A percentile compares a stretch with the other conserved stretches of the same genome.
These are phyloP conservation scores for Calliopsis andreniformis DNA, from an alignment of 1,140 invertebrate species.

Conservation along the genomic window DNA sequence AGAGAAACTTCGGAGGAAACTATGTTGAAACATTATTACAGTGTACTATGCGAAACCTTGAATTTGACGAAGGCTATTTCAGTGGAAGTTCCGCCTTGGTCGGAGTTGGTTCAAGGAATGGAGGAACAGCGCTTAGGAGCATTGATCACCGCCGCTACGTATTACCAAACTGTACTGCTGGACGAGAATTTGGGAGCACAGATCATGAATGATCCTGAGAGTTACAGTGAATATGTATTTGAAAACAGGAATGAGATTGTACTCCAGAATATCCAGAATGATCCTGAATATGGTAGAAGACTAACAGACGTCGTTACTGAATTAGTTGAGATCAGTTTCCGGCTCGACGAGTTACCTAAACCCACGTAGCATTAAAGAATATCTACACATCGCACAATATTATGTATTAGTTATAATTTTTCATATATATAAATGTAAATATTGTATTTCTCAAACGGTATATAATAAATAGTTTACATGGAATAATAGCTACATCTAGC, in stretches of 20 bases:
- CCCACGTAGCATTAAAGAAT: slow-evolving; percentile 41
- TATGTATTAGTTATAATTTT: neutral
- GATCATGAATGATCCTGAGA: slow-evolving; percentile 59
- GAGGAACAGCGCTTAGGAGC: slow-evolving; percentile 75
- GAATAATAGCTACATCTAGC: neutral
- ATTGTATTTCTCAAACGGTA: neutral
- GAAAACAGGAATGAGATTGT: slow-evolving; percentile 63
- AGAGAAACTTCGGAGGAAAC: slow-evolving; percentile 62
- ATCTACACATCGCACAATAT: neutral
- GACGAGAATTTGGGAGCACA: slow-evolving; percentile 61
- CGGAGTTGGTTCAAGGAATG: slow-evolving; percentile 68
- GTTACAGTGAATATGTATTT: slow-evolving; percentile 68
- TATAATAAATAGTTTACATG: neutral
- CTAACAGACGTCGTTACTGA: slow-evolving; percentile 70
- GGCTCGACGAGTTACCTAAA: slow-evolving; percentile 58
- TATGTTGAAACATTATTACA: slow-evolving; percentile 76
- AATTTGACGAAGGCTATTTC: slow-evolving; percentile 10
- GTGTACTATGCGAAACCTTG: slow-evolving; percentile 60
- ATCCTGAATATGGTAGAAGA: slow-evolving; percentile 65
- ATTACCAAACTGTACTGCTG: slow-evolving; percentile 72
- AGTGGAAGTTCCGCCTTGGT: slow-evolving; percentile 64
- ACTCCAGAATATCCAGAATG: slow-evolving; percentile 59
- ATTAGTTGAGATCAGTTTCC: slow-evolving; percentile 69
- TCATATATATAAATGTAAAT: neutral
- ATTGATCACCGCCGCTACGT: slow-evolving; percentile 66